Percentiles rank a stretch among this genome's conserved stretches.
phyloP scores from a whole-genome alignment of 2,888 invertebrate species.

The Drosophila vallismaia region DNA sequence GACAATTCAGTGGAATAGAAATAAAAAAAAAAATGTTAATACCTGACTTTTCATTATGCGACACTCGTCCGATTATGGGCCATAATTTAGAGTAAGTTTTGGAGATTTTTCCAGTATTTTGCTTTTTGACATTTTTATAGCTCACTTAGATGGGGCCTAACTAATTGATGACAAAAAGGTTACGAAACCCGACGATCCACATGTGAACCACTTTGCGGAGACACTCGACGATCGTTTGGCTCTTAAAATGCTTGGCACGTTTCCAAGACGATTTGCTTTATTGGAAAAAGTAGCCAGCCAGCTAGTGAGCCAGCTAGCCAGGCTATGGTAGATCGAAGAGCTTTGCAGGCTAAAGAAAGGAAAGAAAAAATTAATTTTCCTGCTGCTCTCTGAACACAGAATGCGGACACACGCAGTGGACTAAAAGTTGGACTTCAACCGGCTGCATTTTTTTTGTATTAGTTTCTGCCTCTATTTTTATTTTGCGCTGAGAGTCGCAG shows the following conservation, averaged over 20 bases:
- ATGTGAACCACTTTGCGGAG: constrained; percentile 45
- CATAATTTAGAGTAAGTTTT: constrained; percentile 69
- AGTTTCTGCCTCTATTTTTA: constrained; percentile 16
- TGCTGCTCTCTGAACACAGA: constrained; percentile 57
- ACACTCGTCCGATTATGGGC: constrained; percentile 54
- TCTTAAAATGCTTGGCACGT: constrained; percentile 72
- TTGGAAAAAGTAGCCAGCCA: constrained; percentile 72
- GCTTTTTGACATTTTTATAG: constrained; percentile 76
- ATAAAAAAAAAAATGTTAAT: constrained; percentile 42
- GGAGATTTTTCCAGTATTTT: constrained; percentile 36
- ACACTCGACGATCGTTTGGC: constrained; percentile 45
- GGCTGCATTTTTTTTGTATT: constrained; percentile 31
- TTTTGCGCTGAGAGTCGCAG: constrained; percentile 46
- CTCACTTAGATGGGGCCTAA: constrained; percentile 63
- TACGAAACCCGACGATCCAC: constrained; percentile 55
- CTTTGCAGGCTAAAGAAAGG: constrained; percentile 30
- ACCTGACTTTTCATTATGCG: constrained; percentile 60
- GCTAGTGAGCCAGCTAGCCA: constrained; percentile 12
- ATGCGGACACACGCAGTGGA: constrained; percentile 78
- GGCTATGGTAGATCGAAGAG: constrained; percentile 23
- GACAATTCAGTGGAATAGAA: constrained; percentile 63
- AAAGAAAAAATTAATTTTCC: constrained; percentile 59
- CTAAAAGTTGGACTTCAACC: constrained; percentile 30
- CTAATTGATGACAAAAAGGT: constrained; percentile 60
- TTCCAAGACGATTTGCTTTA: constrained; percentile 73